These are phyloP conservation scores for Lagopus muta DNA, from an alignment of 2,113 vertebrate genomes.

Conservation along the genomic window DNA sequence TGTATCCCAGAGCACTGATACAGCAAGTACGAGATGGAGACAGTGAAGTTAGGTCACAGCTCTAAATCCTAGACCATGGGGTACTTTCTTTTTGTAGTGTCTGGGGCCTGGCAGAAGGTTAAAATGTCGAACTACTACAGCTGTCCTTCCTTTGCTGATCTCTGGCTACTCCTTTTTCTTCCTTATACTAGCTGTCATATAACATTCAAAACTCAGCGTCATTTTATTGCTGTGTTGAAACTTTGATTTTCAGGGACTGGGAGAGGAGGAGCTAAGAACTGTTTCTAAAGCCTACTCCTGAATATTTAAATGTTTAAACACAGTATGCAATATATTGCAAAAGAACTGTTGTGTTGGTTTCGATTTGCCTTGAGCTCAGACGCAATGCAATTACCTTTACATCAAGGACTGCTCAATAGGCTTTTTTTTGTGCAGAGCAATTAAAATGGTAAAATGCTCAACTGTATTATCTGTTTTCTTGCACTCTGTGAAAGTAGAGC, in stretches of 20 bases:
- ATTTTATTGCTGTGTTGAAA: background rate
- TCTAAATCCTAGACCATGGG: background rate
- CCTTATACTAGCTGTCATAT: background rate
- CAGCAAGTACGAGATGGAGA: background rate
- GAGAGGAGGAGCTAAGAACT: background rate
- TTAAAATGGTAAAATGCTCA: background rate
- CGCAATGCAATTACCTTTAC: background rate
- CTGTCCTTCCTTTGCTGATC: constrained; percentile 10
- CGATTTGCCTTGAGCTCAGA: background rate
- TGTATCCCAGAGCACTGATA: background rate
- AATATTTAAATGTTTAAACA: background rate
- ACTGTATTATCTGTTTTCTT: background rate
- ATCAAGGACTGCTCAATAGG: background rate
- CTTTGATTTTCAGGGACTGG: background rate
- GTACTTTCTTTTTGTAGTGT: background rate
- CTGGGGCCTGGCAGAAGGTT: background rate
- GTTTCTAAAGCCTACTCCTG: background rate
- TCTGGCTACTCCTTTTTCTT: constrained; percentile 1
- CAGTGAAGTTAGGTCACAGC: background rate
- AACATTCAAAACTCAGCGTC: constrained; percentile 14
- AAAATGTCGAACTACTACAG: background rate
- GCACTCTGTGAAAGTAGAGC: background rate
- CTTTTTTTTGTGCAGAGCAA: background rate
- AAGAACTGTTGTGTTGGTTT: background rate
- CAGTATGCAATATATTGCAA: background rate